These are phyloP conservation scores for Lateolabrax maculatus DNA, from an alignment of 2,797 vertebrate species.

Conservation along the genomic window DNA sequence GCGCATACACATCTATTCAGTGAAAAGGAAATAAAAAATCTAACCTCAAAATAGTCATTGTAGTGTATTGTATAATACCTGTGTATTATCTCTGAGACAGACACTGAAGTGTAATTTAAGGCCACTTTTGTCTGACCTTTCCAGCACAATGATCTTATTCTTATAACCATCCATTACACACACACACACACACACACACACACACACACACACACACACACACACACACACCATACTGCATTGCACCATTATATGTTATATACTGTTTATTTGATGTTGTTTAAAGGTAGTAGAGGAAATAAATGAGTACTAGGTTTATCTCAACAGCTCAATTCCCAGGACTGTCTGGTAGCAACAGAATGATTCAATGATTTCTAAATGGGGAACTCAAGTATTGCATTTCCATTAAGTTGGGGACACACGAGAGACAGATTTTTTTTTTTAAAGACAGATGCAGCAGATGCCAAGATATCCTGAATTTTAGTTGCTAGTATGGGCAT, in stretches of 20 bases:
- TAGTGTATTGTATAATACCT: not conserved
- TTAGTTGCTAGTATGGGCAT: not conserved
- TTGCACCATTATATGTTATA: not conserved
- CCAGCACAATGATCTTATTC: conserved; percentile 8
- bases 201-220: too few species aligned
- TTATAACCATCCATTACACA: not conserved
- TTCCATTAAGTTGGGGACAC: not conserved
- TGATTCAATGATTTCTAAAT: too few species aligned
- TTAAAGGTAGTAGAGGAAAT: too few species aligned
- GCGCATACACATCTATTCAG: not conserved
- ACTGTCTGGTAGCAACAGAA: not conserved
- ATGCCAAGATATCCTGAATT: not conserved
- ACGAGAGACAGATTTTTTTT: too few species aligned
- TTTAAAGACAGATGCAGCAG: not conserved
- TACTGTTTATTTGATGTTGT: not conserved
- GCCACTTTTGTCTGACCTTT: conserved; percentile 36
- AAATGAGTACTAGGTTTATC: too few species aligned
- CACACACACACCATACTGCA: not conserved
- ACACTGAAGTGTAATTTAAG: conserved; percentile 1
- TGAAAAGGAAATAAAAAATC: not conserved
- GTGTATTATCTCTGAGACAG: conserved; percentile 11
- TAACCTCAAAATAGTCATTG: not conserved
- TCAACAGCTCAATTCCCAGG: not conserved
- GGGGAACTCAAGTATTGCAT: not conserved
- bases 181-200: too few species aligned